Evolutionary conservation across 2,888 invertebrate genomes (phyloP).

Genomic region (Nymphalis polychloros): DNA sequence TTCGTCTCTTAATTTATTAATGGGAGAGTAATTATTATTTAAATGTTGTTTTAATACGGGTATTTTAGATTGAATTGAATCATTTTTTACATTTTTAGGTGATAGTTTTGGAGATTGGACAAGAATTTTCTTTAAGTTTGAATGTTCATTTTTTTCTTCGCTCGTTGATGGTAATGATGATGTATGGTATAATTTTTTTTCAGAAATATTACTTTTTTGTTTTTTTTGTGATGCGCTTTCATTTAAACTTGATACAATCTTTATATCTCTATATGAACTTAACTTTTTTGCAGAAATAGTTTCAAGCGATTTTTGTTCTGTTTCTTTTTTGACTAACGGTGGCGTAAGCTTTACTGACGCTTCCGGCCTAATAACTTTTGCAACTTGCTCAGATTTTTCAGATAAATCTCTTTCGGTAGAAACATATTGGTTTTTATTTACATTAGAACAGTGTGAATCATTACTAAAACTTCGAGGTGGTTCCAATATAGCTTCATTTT

Average conservation of each 20-base stretch:
- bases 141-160: neutral
- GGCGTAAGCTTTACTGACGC: slow-evolving; percentile 15
- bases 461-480: slow-evolving; percentile 1
- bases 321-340: slow-evolving; percentile 13
- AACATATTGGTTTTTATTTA: neutral
- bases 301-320: slow-evolving; percentile 11
- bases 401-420: no score
- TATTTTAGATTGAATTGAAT: slow-evolving; percentile 14
- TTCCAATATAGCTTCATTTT: neutral
- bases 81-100: slow-evolving; percentile 9
- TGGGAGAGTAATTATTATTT: slow-evolving; percentile 18
- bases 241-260: neutral
- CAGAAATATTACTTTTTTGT: neutral
- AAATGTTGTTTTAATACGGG: slow-evolving; percentile 22
- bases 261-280: neutral
- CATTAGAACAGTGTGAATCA: neutral
- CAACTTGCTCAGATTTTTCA: no score
- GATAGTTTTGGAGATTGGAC: neutral
- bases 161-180: neutral
- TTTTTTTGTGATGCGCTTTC: neutral
- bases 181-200: neutral
- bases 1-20: slow-evolving; percentile 13
- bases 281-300: slow-evolving; percentile 14
- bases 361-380: neutral
- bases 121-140: slow-evolving; percentile 1